Evolutionary conservation across 2,888 invertebrate genomes (phyloP).

Genomic region (Agrotis segetum): DNA sequence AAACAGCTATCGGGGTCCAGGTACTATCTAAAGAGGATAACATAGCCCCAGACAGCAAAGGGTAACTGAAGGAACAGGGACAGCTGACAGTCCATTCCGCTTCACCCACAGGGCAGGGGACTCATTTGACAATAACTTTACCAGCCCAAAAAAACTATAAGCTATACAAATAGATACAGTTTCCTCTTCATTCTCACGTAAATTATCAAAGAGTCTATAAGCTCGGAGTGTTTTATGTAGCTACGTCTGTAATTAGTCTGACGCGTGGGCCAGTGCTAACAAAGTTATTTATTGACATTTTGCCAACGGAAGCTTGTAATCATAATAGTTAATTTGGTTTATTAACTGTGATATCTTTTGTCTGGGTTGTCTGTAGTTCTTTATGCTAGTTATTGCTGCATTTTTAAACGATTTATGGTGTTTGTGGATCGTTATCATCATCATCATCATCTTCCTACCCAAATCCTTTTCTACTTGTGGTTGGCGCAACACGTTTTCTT

Average conservation of each 20-base stretch:
- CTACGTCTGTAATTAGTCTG: conserved; percentile 44
- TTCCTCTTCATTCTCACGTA: conserved; percentile 29
- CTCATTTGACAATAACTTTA: too few species aligned
- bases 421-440: too few species aligned
- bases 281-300: conserved; percentile 56
- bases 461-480: too few species aligned
- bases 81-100: too few species aligned
- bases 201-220: conserved; percentile 37
- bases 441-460: too few species aligned
- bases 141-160: too few species aligned
- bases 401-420: not conserved
- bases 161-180: not conserved
- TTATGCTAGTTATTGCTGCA: not conserved
- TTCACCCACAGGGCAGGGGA: too few species aligned
- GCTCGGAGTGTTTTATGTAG: conserved; percentile 41
- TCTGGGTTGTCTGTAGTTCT: conserved; percentile 16
- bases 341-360: conserved; percentile 47
- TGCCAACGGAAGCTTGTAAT: conserved; percentile 53
- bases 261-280: conserved; percentile 57
- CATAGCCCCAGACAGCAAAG: too few species aligned
- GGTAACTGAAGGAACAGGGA: too few species aligned
- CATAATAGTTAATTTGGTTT: conserved; percentile 58
- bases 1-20: too few species aligned
- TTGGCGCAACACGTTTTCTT: too few species aligned
- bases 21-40: too few species aligned